Conservation (phyloP, 2,888 invertebrate genomes). For the Stictocephala bisonia region DNA sequence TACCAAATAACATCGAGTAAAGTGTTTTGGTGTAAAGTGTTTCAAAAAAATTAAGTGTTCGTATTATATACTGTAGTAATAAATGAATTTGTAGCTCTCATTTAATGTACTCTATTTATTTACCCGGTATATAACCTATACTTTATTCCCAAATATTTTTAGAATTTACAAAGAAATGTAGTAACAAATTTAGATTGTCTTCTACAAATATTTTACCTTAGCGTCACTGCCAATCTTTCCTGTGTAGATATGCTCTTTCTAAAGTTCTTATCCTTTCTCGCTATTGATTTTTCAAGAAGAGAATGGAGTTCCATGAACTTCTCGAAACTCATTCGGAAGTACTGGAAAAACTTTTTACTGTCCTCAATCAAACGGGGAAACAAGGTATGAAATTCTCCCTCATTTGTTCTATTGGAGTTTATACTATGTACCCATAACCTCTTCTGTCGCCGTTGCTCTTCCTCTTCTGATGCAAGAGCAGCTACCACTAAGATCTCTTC, state of each 20-base stretch:
- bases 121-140: no score
- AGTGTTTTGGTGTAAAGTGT: no score
- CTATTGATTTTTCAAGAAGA: not conserved
- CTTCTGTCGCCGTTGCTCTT: not conserved
- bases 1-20: no score
- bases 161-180: no score
- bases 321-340: not conserved
- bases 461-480: not conserved
- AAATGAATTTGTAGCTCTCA: no score
- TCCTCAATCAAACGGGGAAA: not conserved
- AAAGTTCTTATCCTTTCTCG: not conserved
- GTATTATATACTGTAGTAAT: no score
- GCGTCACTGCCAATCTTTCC: no score
- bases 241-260: not conserved
- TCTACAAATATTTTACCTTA: no score
- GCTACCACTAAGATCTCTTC: not conserved
- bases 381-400: not conserved
- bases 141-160: no score
- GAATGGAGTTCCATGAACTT: not conserved
- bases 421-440: not conserved
- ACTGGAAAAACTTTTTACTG: not conserved
- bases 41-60: no score
- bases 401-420: not conserved
- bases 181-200: no score
- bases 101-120: no score